phyloP scores from a whole-genome alignment of 2,797 vertebrate species.

The Bradypodion pumilum region DNA sequence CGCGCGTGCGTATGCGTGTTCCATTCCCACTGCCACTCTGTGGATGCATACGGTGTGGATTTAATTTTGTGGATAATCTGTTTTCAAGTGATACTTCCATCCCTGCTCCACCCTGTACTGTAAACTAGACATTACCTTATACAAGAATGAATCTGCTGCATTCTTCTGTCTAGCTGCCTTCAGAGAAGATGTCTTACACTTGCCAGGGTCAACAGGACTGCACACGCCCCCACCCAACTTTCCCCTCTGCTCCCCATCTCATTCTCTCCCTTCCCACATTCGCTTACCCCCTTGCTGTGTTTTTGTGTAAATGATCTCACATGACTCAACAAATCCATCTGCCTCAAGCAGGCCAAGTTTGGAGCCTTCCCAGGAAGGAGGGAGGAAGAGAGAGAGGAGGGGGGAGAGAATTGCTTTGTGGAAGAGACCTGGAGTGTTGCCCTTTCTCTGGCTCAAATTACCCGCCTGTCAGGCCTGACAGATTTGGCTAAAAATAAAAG shows the following conservation, averaged over 20 bases:
- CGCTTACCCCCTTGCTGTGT: slow-evolving; percentile 72
- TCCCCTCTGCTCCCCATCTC: slow-evolving; percentile 35
- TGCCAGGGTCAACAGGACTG: slow-evolving; percentile 59
- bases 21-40: slow-evolving; percentile 42
- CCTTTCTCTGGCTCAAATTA: slow-evolving; percentile 89
- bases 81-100: slow-evolving; percentile 82
- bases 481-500: slow-evolving; percentile 98
- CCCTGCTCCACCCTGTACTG: slow-evolving; percentile 81
- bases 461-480: slow-evolving; percentile 90
- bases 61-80: slow-evolving; percentile 75
- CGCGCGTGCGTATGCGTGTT: no score
- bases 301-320: slow-evolving; percentile 94
- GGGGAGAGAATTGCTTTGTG: slow-evolving; percentile 85
- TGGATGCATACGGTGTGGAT: slow-evolving; percentile 52
- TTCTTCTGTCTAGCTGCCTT: slow-evolving; percentile 83
- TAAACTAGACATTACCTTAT: slow-evolving; percentile 96
- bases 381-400: slow-evolving; percentile 79
- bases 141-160: slow-evolving; percentile 86
- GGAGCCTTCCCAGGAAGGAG: slow-evolving; percentile 85
- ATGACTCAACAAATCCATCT: slow-evolving; percentile 97
- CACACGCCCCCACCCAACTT: slow-evolving; percentile 56
- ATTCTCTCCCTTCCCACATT: not conserved
- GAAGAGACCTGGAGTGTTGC: slow-evolving; percentile 85
- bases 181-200: slow-evolving; percentile 79
- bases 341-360: slow-evolving; percentile 84